Percentiles rank a stretch among this genome's conserved stretches.
These are phyloP conservation scores for Gymnocheta viridis DNA, from an alignment of 2,888 invertebrate genomes.

Conservation along the genomic window DNA sequence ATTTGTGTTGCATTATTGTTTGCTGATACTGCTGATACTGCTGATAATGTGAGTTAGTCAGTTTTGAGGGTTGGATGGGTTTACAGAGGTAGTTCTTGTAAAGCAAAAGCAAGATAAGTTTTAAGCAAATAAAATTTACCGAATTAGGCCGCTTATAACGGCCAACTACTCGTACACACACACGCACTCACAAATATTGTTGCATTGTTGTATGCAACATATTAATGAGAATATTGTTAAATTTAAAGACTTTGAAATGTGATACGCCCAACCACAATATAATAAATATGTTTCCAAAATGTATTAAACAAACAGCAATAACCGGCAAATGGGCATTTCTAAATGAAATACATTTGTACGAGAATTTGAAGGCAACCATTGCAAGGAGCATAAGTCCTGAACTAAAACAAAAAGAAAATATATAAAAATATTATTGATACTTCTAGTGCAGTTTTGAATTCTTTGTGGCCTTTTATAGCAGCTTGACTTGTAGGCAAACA, in stretches of 20 bases:
- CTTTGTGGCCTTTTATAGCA: conserved; percentile 33
- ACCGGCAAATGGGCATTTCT: conserved; percentile 35
- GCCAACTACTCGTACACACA: conserved; percentile 32
- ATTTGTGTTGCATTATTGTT: conserved; percentile 55
- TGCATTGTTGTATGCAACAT: conserved; percentile 68
- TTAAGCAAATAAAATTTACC: conserved; percentile 41
- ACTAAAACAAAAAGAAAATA: background rate
- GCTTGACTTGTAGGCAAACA: conserved; percentile 54
- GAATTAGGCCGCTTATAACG: conserved; percentile 71
- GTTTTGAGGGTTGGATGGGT: conserved; percentile 27
- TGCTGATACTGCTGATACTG: conserved; percentile 41
- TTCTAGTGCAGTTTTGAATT: conserved; percentile 25
- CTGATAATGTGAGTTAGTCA: conserved; percentile 40
- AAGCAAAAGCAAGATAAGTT: conserved; percentile 30
- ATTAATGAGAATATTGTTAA: conserved; percentile 82
- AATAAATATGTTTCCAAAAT: conserved; percentile 52
- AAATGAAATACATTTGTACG: conserved; percentile 38
- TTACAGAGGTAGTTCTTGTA: conserved; percentile 8
- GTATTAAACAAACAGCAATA: conserved; percentile 29
- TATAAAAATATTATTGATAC: conserved; percentile 27
- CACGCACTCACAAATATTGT: background rate
- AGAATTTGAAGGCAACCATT: conserved; percentile 52
- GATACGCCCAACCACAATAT: conserved; percentile 76
- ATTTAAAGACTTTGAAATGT: conserved; percentile 81
- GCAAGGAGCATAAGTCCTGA: conserved; percentile 41